phyloP scores from a whole-genome alignment of 2,797 vertebrate species.

The Oryzias dopingdopingensis region DNA sequence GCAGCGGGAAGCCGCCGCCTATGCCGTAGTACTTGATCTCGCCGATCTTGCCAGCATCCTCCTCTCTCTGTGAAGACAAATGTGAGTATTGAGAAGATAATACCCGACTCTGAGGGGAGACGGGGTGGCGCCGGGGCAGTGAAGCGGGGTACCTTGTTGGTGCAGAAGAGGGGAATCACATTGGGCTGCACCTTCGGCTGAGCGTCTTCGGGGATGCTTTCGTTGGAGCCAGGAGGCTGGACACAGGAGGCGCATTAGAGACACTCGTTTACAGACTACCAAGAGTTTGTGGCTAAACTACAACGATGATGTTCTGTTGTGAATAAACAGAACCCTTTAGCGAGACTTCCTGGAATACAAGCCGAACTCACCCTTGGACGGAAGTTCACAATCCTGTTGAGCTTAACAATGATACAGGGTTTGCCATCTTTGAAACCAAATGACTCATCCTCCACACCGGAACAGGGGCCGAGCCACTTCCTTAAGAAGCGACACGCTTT shows the following conservation, averaged over 20 bases:
- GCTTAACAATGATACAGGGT: conserved; percentile 91
- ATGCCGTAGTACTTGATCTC: conserved; percentile 86
- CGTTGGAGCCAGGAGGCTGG: conserved; percentile 83
- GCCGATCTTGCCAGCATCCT: conserved; percentile 84
- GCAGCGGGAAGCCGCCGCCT: conserved; percentile 85
- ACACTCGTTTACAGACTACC: neutral
- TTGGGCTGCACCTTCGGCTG: conserved; percentile 76
- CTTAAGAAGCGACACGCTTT: conserved; percentile 86
- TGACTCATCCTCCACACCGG: conserved; percentile 75
- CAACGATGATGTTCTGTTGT: too few species aligned
- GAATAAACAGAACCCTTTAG: too few species aligned
- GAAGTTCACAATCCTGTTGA: conserved; percentile 93
- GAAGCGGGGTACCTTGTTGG: conserved; percentile 80
- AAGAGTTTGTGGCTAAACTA: too few species aligned
- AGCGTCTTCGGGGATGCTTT: conserved; percentile 74
- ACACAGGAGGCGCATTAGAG: neutral
- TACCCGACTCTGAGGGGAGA: too few species aligned
- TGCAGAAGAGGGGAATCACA: conserved; percentile 86
- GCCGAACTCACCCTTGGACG: conserved; percentile 78
- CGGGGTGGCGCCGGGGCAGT: too few species aligned
- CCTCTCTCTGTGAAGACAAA: conserved; percentile 78
- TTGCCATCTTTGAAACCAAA: conserved; percentile 87
- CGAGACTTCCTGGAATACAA: neutral
- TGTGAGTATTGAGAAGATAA: neutral
- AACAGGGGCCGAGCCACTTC: conserved; percentile 84